Conservation (phyloP, 2,888 invertebrate genomes). For the Ormia ochracea region DNA sequence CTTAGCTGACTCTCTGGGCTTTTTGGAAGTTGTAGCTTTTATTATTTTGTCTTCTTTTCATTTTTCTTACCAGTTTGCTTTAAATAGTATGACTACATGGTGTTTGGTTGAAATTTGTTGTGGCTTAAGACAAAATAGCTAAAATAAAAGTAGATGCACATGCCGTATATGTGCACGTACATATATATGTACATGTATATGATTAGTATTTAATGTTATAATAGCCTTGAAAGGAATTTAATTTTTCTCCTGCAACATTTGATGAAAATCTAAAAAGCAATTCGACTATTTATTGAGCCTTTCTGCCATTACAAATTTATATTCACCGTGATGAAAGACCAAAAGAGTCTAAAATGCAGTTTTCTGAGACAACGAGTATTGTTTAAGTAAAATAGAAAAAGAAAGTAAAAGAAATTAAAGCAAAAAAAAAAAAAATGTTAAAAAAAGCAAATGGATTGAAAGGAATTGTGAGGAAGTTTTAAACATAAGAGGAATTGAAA, state of each 20-base stretch:
- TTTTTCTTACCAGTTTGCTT: slow-evolving; percentile 8
- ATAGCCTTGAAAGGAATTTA: slow-evolving; percentile 60
- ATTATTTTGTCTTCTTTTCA: slow-evolving; percentile 27
- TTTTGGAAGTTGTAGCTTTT: slow-evolving; percentile 28
- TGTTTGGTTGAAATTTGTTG: slow-evolving; percentile 42
- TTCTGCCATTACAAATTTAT: not conserved
- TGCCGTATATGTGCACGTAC: too few relatives aligned
- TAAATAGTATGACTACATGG: not conserved
- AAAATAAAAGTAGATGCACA: slow-evolving; percentile 31
- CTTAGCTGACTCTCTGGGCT: slow-evolving; percentile 39
- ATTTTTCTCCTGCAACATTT: not conserved
- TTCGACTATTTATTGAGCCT: slow-evolving; percentile 17
- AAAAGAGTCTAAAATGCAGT: not conserved
- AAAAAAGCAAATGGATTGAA: not conserved
- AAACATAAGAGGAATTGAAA: too few relatives aligned
- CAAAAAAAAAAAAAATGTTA: not conserved
- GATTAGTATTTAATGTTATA: slow-evolving; percentile 54
- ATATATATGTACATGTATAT: too few relatives aligned
- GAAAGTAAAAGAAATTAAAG: not conserved
- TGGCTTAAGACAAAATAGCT: slow-evolving; percentile 26
- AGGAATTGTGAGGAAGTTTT: not conserved
- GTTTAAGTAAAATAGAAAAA: not conserved
- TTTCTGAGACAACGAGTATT: not conserved
- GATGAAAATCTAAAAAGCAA: slow-evolving; percentile 35
- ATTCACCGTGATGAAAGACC: slow-evolving; percentile 20